Evolutionary conservation across 2,888 invertebrate species (phyloP), one percentile per base, ranked within the genome.

Genomic region (Clivina fossor): DNA sequence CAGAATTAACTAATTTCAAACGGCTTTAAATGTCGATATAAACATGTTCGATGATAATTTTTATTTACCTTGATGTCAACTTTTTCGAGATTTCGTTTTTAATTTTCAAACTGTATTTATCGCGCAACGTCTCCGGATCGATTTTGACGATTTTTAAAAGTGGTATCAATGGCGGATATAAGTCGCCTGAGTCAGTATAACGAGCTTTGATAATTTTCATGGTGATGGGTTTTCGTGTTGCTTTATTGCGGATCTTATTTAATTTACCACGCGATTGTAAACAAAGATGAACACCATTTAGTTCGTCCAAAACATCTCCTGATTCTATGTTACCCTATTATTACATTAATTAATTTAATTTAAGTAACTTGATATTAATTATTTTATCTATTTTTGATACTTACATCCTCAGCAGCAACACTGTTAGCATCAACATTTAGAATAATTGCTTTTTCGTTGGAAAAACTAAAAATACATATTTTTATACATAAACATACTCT

Each of bases 261-360:
- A 82, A 68, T 55, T 75, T 76, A 3, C 80, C 78, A 61, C 76
- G 76, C 15, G 71, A 73, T 33, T 71, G 70, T 4, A 73, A 68
- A 48, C 74, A 74, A 48, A 81, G 74, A 8, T 72, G 70, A 50
- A 74, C 73, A n/a, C 78, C 80, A 68, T 82, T 83, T 62, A 85
- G 72, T 63, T 81, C 81, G 64, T 83, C 83, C 48, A 86, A 66
- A 16, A 85, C 71, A 68, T 85, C 85, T 3, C 85, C 85, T 26
- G 79, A 68, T 65, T 77, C 74, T 32, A 85, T 76, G 65, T 80
- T 80, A 53, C 75, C 76, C 83, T 84, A 66, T 32, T 15, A 13
- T 30, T 30, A 13, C 4, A 33, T 33, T 33, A 15, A n/a, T 33
- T n/a, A 33, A 33, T 33, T 8, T 33, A 15, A 15, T 33, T 13